Percentiles rank a stretch among this genome's conserved stretches.
Evolutionary conservation across 2,888 invertebrate species (phyloP).

Genomic region (Acanthosepion esculentum): DNA sequence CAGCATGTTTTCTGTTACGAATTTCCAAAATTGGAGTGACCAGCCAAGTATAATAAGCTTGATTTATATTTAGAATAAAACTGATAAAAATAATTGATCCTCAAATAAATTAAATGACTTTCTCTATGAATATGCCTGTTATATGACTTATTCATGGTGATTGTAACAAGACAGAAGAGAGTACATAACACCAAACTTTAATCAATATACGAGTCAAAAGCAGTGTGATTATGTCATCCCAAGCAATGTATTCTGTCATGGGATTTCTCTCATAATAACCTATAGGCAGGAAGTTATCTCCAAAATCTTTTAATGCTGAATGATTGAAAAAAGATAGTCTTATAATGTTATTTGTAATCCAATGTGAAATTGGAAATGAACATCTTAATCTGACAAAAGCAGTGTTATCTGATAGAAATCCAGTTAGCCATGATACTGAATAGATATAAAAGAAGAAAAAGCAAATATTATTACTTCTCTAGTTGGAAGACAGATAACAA

Average conservation of each 20-base stretch:
- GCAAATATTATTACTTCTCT: not conserved
- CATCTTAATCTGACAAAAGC: not conserved
- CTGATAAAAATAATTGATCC: not conserved
- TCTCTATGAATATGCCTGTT: not conserved
- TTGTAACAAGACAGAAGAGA: not conserved
- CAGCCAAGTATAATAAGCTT: not conserved
- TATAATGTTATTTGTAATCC: not conserved
- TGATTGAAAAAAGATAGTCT: not conserved
- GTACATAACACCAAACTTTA: not conserved
- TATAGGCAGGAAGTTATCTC: not conserved
- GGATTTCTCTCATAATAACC: not conserved
- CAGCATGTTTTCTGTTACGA: not conserved
- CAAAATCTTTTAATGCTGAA: not conserved
- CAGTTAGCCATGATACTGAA: not conserved
- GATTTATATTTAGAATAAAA: not conserved
- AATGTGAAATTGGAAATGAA: not conserved
- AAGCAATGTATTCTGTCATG: not conserved
- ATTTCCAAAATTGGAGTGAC: not conserved
- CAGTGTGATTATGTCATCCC: not conserved
- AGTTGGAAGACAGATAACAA: not conserved
- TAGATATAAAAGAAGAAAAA: not conserved
- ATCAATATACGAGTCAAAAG: not conserved
- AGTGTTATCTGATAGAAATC: not conserved
- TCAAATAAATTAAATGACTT: not conserved
- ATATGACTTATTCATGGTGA: not conserved